Evolutionary conservation across 2,113 vertebrate species (phyloP).

Genomic region (Cromileptes altivelis): DNA sequence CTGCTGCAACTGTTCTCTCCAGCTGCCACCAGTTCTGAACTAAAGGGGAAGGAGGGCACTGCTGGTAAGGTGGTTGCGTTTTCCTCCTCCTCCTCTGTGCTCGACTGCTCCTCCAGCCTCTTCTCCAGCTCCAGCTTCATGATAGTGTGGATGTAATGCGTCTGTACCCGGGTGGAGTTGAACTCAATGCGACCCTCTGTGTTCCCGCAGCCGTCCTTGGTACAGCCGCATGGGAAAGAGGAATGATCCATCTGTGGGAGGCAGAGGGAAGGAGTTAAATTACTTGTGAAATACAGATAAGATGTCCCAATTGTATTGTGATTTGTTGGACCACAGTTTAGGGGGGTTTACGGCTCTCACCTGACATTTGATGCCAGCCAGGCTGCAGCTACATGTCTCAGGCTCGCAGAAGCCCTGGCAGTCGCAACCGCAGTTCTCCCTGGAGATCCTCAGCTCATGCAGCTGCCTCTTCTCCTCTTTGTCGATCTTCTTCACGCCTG

Average conservation of each 20-base stretch:
- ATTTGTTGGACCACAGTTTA: constrained; percentile 2
- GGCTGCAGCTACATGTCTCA: constrained; percentile 94
- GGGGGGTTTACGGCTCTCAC: constrained; percentile 72
- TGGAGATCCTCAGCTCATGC: constrained; percentile 90
- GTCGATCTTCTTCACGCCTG: constrained; percentile 94
- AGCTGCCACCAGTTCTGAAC: constrained; percentile 78
- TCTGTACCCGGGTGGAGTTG: constrained; percentile 94
- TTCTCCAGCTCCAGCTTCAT: constrained; percentile 96
- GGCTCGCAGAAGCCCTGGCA: constrained; percentile 95
- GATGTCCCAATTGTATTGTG: not conserved
- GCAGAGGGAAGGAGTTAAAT: constrained; percentile 15
- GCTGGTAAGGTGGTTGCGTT: constrained; percentile 64
- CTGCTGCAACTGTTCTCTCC: constrained; percentile 95
- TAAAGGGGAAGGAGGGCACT: constrained; percentile 88
- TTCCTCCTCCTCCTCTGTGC: constrained; percentile 72
- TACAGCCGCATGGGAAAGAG: constrained; percentile 95
- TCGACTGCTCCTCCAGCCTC: constrained; percentile 83
- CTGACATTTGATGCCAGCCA: constrained; percentile 98
- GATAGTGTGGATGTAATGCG: constrained; percentile 96
- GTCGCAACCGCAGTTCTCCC: constrained; percentile 95
- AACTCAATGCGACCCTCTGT: constrained; percentile 94
- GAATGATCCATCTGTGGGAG: constrained; percentile 94
- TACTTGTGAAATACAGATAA: not conserved
- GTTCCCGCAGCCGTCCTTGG: constrained; percentile 94
- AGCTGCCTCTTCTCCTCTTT: constrained; percentile 95